Evolutionary conservation across 2,113 vertebrate genomes (phyloP), one percentile per base, ranked within the genome.

Genomic region (Rallus limicola): DNA sequence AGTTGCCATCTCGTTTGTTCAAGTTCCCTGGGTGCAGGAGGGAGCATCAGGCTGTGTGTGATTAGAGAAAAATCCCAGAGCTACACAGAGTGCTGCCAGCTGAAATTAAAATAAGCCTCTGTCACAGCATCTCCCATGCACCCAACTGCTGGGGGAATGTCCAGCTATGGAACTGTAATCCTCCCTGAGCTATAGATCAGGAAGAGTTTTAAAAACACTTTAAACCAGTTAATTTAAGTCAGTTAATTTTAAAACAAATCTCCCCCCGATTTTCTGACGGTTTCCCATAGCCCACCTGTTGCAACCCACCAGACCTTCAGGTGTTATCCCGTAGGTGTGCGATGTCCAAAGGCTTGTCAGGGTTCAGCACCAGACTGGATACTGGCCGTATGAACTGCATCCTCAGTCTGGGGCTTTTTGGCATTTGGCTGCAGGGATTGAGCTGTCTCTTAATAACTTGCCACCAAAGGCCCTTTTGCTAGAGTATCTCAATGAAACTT

Each of bases 41-140:
- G 48, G n/a, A 58, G 78, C 52, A 40, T 58, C 21, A 33, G 67
- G 62, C 77, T 65, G 26, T 24, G 44, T 1, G 4, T 40, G 79
- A 58, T 70, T 59, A 76, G 59, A 68, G 77, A 86, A 75, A 95
- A 69, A 81, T 92, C 91, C 94, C 95, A 86, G 93, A 92, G 90
- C 91, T 85, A 29, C 4, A 1, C 72, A 92, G 81, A 84, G 85
- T 1, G 6, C 86, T 89, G 76, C 92, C 90, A 93, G 82, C 74
- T 69, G 83, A 86, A 94, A 77, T 76, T 85, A 58, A 69, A 64
- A 34, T 18, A 44, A 75, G 24, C n/a, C 53, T 77, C 36, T 74
- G n/a, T 68, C 72, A 38, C 90, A 84, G 60, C 65, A 38, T 16
- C 33, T 68, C 81, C 53, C 88, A 46, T 1, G 5, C 48, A 72